phyloP scores from a whole-genome alignment of 1,140 invertebrate genomes.

The Maniola jurtina region DNA sequence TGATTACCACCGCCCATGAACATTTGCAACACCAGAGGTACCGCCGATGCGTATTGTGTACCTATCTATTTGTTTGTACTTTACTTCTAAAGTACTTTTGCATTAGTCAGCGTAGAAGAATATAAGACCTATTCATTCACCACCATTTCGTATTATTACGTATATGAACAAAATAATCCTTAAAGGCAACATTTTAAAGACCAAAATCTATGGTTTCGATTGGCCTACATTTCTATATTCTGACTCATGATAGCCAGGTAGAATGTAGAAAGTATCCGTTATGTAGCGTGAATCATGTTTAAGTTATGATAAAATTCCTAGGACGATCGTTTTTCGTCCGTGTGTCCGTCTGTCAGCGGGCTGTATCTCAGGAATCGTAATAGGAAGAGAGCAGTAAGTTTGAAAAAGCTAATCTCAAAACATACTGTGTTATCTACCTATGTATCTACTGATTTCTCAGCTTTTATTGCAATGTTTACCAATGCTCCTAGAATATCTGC shows the following conservation, averaged over 20 bases:
- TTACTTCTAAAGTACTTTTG: background rate
- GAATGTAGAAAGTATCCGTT: constrained; percentile 7
- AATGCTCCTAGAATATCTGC: no score
- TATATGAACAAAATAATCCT: background rate
- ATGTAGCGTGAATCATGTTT: background rate
- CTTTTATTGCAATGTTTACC: no score
- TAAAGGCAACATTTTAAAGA: background rate
- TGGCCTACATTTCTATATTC: background rate
- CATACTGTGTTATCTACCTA: no score
- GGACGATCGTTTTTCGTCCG: background rate
- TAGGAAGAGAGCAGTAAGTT: no score
- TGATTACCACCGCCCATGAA: no score
- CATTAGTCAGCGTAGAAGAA: constrained; percentile 9
- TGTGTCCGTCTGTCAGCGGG: no score
- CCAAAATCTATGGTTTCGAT: background rate
- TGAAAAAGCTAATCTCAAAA: no score
- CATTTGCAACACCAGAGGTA: no score
- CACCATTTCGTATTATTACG: background rate
- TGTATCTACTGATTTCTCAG: no score
- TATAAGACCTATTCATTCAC: background rate
- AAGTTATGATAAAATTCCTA: constrained; percentile 9
- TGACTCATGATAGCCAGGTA: constrained; percentile 2
- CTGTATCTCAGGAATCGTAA: no score
- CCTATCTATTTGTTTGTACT: background rate
- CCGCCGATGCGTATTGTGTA: no score